A percentile compares a stretch with the other conserved stretches of the same genome.
Conservation (phyloP, 2,888 invertebrate genomes). For the Sinotaia quadrata region DNA sequence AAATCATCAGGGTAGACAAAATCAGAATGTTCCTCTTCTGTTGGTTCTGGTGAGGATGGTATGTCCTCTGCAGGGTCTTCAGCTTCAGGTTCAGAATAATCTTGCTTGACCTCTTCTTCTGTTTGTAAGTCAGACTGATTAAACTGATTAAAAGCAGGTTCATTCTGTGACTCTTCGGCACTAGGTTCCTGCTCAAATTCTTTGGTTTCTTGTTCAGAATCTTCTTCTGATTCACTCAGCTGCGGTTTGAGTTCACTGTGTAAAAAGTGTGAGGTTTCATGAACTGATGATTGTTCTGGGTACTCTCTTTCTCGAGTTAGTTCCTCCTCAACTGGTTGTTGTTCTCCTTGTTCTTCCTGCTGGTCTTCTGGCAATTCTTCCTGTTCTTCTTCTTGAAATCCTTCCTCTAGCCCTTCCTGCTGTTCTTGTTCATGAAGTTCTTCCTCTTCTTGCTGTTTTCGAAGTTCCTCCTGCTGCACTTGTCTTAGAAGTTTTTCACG, state of each 20-base stretch:
- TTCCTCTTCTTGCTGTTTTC: neutral
- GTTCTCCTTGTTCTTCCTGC: neutral
- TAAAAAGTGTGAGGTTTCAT: neutral
- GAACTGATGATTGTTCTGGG: no score
- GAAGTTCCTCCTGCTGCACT: neutral
- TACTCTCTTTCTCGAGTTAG: no score
- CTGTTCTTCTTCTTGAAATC: no score
- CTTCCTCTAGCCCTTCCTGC: neutral
- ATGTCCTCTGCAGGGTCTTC: slow-evolving; percentile 35
- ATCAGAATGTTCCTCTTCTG: slow-evolving; percentile 30
- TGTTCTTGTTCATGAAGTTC: neutral
- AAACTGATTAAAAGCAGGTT: no score
- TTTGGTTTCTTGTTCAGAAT: neutral
- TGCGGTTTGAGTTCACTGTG: neutral
- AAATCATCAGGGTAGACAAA: slow-evolving; percentile 9
- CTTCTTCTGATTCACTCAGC: neutral
- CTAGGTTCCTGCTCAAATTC: neutral
- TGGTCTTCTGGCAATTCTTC: neutral
- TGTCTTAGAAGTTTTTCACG: neutral
- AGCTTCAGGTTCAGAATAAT: neutral
- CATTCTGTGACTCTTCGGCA: neutral
- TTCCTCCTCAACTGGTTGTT: no score
- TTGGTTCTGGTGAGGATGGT: slow-evolving; percentile 34
- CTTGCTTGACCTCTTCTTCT: neutral
- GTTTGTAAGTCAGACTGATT: neutral